Percentiles rank a stretch among this genome's conserved stretches.
phyloP scores from a whole-genome alignment of 2,113 vertebrate species.

The Oriolus oriolus region DNA sequence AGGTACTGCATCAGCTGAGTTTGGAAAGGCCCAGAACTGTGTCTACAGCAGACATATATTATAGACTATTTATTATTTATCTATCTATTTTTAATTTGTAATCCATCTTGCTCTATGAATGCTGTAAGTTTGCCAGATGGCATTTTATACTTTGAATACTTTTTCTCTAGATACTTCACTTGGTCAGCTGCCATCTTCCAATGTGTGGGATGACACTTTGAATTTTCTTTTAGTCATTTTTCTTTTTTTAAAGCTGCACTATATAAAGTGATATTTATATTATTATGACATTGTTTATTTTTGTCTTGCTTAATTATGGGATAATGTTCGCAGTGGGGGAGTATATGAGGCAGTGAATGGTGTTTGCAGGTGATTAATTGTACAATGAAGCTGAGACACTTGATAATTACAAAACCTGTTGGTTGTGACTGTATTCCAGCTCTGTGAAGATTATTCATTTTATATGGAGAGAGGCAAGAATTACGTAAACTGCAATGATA shows the following conservation, averaged over 20 bases:
- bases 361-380: slow-evolving; percentile 44
- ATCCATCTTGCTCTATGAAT: neutral
- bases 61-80: neutral
- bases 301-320: slow-evolving; percentile 59
- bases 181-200: neutral
- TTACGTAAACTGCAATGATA: neutral
- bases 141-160: neutral
- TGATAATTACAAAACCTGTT: neutral
- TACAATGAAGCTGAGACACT: neutral
- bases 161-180: neutral
- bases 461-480: neutral
- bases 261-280: neutral
- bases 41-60: neutral
- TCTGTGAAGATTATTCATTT: neutral
- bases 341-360: slow-evolving; percentile 1
- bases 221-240: neutral
- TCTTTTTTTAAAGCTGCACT: neutral
- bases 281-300: slow-evolving; percentile 59
- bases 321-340: slow-evolving; percentile 17
- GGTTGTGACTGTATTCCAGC: neutral
- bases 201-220: neutral
- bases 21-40: neutral
- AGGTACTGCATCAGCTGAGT: neutral
- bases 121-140: neutral
- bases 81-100: neutral